These are phyloP conservation scores for Ectemnius continuus DNA, from an alignment of 2,888 invertebrate genomes.

Conservation along the genomic window DNA sequence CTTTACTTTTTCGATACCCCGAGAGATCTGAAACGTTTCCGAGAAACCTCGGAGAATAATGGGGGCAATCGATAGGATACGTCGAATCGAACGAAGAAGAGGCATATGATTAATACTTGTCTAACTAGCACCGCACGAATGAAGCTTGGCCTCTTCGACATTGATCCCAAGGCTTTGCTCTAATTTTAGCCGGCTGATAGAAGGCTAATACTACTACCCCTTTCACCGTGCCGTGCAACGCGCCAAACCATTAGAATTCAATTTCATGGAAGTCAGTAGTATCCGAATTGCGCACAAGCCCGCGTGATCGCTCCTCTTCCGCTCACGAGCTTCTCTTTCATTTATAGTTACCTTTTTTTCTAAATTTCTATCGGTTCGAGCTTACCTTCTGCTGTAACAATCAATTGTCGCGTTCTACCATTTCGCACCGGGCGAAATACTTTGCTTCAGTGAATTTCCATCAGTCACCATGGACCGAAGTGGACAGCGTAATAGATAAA, in stretches of 20 bases:
- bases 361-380: too few species aligned
- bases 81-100: constrained; percentile 21
- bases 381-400: too few species aligned
- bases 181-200: constrained; percentile 52
- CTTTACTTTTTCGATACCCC: too few species aligned
- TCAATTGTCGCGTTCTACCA: too few species aligned
- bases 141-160: constrained; percentile 40
- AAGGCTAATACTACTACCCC: constrained; percentile 28
- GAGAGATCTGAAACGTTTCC: too few species aligned
- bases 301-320: constrained; percentile 1
- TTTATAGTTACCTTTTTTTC: too few species aligned
- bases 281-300: constrained; percentile 29
- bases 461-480: not conserved
- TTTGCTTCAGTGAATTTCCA: not conserved
- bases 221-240: constrained; percentile 43
- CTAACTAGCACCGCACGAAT: constrained; percentile 14
- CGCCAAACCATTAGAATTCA: constrained; percentile 47
- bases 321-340: too few species aligned
- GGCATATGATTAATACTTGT: constrained; percentile 23
- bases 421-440: too few species aligned
- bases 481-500: constrained; percentile 8
- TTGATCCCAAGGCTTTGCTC: constrained; percentile 53
- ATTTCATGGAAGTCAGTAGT: constrained; percentile 42
- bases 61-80: too few species aligned
- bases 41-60: too few species aligned